These are phyloP conservation scores for Hafferia zeledoni DNA, from an alignment of 2,797 vertebrate genomes.

Conservation along the genomic window DNA sequence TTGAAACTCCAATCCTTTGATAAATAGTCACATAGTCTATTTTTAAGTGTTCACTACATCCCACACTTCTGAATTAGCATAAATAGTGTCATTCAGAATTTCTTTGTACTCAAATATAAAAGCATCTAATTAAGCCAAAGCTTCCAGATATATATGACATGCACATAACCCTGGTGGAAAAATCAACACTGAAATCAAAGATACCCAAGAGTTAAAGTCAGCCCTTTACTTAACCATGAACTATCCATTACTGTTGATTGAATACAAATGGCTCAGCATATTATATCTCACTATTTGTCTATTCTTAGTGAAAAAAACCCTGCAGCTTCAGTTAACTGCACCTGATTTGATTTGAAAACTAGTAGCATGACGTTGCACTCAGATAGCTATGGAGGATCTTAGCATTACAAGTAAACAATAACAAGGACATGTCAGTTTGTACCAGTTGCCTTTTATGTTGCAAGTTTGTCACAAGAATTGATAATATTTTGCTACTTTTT, in stretches of 20 bases:
- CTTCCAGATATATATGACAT: neutral
- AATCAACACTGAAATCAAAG: neutral
- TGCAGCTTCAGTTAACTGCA: slow-evolving; percentile 15
- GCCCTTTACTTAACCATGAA: neutral
- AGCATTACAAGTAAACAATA: neutral
- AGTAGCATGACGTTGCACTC: slow-evolving; percentile 20
- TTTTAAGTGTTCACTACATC: slow-evolving; percentile 35
- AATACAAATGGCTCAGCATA: neutral
- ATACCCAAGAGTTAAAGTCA: neutral
- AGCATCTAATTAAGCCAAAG: neutral
- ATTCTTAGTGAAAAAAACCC: slow-evolving; percentile 28
- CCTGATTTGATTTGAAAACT: slow-evolving; percentile 27
- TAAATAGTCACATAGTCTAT: neutral
- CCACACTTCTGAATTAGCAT: slow-evolving; percentile 34
- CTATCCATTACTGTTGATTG: neutral
- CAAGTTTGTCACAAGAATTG: slow-evolving; percentile 19
- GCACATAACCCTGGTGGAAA: neutral
- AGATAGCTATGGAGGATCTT: neutral
- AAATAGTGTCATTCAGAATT: slow-evolving; percentile 9
- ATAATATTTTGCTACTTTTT: slow-evolving; percentile 55
- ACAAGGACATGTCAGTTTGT: neutral
- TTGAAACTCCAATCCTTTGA: slow-evolving; percentile 3
- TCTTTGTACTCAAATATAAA: neutral
- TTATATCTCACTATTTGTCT: slow-evolving; percentile 10
- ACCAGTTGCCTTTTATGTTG: slow-evolving; percentile 1